Evolutionary conservation across 1,140 invertebrate species (phyloP).

Genomic region (Uloborus diversus): DNA sequence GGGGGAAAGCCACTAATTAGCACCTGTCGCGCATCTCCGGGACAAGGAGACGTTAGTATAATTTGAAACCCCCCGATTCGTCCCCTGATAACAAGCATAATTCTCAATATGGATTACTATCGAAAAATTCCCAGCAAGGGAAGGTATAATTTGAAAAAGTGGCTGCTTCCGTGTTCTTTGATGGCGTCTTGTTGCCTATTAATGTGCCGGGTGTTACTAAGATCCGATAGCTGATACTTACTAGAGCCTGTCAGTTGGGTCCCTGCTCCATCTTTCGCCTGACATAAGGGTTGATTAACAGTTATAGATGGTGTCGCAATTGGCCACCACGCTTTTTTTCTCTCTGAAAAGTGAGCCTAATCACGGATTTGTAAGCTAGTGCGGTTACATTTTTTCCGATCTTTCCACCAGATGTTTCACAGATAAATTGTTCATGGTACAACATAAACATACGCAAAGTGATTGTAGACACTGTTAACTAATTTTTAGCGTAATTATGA

Average conservation of each 20-base stretch:
- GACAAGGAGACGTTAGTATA: constrained; percentile 6
- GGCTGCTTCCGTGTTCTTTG: constrained; percentile 14
- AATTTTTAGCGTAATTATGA: too few relatives aligned
- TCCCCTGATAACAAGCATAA: constrained; percentile 25
- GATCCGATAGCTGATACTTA: constrained; percentile 2
- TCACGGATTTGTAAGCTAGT: too few relatives aligned
- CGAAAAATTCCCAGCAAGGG: neutral
- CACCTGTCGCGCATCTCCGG: constrained; percentile 24
- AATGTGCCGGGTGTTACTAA: constrained; percentile 3
- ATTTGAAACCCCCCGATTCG: constrained; percentile 12
- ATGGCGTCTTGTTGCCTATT: neutral
- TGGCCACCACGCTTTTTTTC: too few relatives aligned
- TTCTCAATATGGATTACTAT: constrained; percentile 6
- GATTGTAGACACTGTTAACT: too few relatives aligned
- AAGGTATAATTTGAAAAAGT: constrained; percentile 27
- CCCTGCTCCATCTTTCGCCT: neutral
- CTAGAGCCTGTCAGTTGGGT: constrained; percentile 2
- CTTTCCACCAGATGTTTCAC: too few relatives aligned
- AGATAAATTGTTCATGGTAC: too few relatives aligned
- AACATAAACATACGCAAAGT: too few relatives aligned
- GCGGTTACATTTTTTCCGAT: too few relatives aligned
- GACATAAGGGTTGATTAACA: constrained; percentile 10
- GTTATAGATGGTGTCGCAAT: constrained; percentile 17
- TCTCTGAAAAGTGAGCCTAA: too few relatives aligned
- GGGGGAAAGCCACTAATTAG: constrained; percentile 18